A percentile compares a stretch with the other conserved stretches of the same genome.
phyloP scores from a whole-genome alignment of 2,888 invertebrate species.

The Xanthia icteritia region DNA sequence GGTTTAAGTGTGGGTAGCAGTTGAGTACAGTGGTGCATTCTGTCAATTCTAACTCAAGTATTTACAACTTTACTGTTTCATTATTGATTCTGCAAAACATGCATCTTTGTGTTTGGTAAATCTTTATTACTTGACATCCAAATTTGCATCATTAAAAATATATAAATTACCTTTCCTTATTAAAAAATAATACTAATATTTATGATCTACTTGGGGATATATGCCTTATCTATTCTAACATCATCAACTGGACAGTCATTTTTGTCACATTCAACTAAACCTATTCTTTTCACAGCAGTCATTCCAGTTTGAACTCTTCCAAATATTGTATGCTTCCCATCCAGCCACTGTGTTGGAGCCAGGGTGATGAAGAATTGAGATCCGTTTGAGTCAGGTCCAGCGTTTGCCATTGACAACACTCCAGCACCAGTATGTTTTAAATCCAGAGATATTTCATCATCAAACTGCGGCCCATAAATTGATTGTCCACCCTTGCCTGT shows the following conservation, averaged over 20 bases:
- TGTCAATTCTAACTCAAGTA: background rate
- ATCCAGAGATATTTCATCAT: conserved; percentile 98
- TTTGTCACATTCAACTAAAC: conserved; percentile 97
- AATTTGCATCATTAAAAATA: background rate
- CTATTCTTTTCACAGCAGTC: conserved; percentile 97
- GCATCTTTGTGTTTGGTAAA: background rate
- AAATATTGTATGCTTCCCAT: conserved; percentile 99
- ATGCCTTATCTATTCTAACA: conserved; percentile 92
- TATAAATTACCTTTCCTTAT: background rate
- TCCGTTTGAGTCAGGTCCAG: conserved; percentile 98
- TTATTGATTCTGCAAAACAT: background rate
- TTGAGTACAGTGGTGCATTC: background rate
- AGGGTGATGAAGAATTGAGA: conserved; percentile 99
- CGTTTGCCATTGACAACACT: conserved; percentile 99
- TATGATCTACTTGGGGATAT: conserved; percentile 77
- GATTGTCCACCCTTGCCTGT: conserved; percentile 99
- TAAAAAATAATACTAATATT: background rate
- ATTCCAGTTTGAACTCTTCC: conserved; percentile 97
- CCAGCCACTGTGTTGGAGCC: conserved; percentile 99
- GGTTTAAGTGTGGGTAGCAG: background rate
- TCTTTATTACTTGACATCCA: background rate
- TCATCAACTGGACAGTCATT: conserved; percentile 97
- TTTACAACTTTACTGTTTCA: background rate
- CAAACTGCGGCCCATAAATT: conserved; percentile 98
- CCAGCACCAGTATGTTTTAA: conserved; percentile 98